phyloP scores from a whole-genome alignment of 2,888 invertebrate species.

The Pristionchus fissidentatus region DNA sequence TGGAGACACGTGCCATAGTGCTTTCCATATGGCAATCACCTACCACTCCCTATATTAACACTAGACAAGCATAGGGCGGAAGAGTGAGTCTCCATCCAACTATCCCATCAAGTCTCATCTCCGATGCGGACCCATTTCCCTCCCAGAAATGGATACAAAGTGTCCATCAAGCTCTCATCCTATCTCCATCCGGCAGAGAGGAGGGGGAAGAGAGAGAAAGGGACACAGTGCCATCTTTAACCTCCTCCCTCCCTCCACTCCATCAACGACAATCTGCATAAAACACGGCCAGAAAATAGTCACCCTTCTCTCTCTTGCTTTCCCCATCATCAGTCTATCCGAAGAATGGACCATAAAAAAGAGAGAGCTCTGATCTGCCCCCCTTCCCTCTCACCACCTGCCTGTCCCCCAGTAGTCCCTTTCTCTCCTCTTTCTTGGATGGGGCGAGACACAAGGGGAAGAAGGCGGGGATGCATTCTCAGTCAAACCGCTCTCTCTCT shows the following conservation, averaged over 20 bases:
- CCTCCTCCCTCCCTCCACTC: background rate
- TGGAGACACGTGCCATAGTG: background rate
- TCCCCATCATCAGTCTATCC: background rate
- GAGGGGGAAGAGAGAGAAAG: background rate
- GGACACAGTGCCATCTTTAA: background rate
- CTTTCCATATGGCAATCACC: too few species aligned
- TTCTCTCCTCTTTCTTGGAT: too few species aligned
- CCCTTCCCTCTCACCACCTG: background rate
- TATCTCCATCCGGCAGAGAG: background rate
- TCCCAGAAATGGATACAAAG: background rate
- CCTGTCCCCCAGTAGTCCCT: background rate
- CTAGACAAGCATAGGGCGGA: background rate
- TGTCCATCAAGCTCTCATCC: conserved; percentile 13
- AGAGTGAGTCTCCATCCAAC: background rate
- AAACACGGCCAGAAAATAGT: background rate
- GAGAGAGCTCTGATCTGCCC: background rate
- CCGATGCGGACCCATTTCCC: background rate
- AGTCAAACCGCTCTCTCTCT: background rate
- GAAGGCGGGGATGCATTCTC: background rate
- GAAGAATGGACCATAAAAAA: conserved; percentile 33
- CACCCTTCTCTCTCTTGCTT: background rate
- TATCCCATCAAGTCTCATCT: conserved; percentile 24
- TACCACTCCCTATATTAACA: background rate
- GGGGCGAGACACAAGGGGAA: too few species aligned
- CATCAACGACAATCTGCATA: conserved; percentile 20